Evolutionary conservation across 1,140 invertebrate species (phyloP).

Genomic region (Mactra quadrangularis): DNA sequence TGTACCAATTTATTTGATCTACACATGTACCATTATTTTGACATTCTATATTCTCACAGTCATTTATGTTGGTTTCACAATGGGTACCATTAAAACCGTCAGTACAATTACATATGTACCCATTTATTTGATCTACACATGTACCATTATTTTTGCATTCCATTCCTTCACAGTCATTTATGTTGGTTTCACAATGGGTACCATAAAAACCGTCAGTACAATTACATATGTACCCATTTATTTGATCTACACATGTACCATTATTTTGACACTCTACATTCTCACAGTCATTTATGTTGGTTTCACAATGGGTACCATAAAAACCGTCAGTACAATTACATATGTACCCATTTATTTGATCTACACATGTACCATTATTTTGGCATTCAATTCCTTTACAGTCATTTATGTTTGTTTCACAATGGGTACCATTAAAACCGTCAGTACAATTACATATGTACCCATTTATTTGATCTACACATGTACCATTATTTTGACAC

Average conservation of each 20-base stretch:
- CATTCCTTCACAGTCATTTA: background rate
- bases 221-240: background rate
- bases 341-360: background rate
- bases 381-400: background rate
- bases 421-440: background rate
- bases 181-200: background rate
- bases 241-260: background rate
- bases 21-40: constrained; percentile 19
- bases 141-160: constrained; percentile 5
- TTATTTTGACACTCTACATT: background rate
- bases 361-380: background rate
- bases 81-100: background rate
- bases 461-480: background rate
- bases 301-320: background rate
- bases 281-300: background rate
- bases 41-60: constrained; percentile 35
- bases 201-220: background rate
- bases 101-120: background rate
- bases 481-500: background rate
- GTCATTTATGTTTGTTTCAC: background rate
- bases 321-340: background rate
- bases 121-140: background rate
- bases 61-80: constrained; percentile 26
- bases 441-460: background rate
- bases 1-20: constrained; percentile 27